Evolutionary conservation across 2,113 vertebrate genomes (phyloP), one percentile per base, ranked within the genome.

Genomic region (Silurus asotus): DNA sequence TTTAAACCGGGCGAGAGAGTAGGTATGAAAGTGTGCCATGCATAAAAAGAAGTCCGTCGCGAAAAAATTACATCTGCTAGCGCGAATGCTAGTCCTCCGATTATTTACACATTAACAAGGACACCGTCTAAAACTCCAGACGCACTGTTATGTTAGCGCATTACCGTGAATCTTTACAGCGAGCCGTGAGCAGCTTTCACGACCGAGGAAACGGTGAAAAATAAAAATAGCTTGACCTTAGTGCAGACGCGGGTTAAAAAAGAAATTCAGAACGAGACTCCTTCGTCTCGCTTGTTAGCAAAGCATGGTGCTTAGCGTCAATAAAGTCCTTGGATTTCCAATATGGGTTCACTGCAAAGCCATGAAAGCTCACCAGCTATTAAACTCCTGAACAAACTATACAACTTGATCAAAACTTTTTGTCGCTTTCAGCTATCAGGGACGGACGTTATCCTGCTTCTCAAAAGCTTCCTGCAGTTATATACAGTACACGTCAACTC

Each of bases 341-440:
- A 45, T 74, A 15, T 48, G n/a, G 65, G 28, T 59, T 3, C 10
- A 48, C 9, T 4, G 14, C 10, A 23, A 69, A 69, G 80, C 51
- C 20, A 25, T 77, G 48, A 53, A 56, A 20, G 14, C 49, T 69
- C 25, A 82, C 17, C 61, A 65, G 20, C n/a, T 8, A 55, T 28
- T 37, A 28, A 51, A 28, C 20, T 61, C 55, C 56, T 14, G 88
- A 89, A 87, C 85, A 89, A 89, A 89, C 51, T 25, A 37, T 20
- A 56, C n/a, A 61, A 48, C 77, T 80, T 56, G 88, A 88, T 88
- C 88, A 88, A 88, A 88, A 65, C 70, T 51, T 70, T 64, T 48
- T 83, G 9, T 8, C 64, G 5, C 65, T 65, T 5, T 58, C 17
- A 72, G 37, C 37, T 45, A n/a, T 55, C 56, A 81, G 76, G 56